Percentiles rank a stretch among this genome's conserved stretches.
Conservation (phyloP, 2,797 vertebrate genomes). For the Ctenosaura bakeri region DNA sequence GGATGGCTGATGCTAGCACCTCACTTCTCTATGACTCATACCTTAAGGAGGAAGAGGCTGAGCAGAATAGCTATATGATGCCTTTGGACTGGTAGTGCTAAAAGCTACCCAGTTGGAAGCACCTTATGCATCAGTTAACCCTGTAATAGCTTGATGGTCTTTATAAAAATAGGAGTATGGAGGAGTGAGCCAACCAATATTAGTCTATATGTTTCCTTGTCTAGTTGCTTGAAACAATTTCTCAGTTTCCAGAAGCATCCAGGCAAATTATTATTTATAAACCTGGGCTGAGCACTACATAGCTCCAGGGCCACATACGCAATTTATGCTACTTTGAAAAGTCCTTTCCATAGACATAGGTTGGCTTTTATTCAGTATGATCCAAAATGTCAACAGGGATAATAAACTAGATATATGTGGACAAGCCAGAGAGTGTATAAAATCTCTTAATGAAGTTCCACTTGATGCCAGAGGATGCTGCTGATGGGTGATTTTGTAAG, state of each 20-base stretch:
- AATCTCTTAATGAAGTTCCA: slow-evolving; percentile 1
- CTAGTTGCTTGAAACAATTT: background rate
- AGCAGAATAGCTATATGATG: background rate
- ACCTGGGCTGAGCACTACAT: background rate
- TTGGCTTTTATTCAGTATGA: background rate
- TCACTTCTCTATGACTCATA: background rate
- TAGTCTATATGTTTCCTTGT: background rate
- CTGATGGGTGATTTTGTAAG: background rate
- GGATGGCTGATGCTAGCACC: no score
- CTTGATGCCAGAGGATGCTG: background rate
- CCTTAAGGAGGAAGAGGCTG: background rate
- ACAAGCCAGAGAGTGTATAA: background rate
- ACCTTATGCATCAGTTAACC: no score
- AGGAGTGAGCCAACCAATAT: background rate
- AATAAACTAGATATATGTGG: slow-evolving; percentile 6
- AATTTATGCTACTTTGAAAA: background rate
- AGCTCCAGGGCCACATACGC: background rate
- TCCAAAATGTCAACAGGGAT: slow-evolving; percentile 1
- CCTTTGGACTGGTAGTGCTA: no score
- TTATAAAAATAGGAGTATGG: background rate
- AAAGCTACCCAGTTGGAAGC: background rate
- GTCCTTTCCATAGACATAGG: background rate
- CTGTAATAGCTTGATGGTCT: background rate
- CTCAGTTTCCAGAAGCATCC: background rate
- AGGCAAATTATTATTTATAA: background rate